Evolutionary conservation across 1,140 invertebrate genomes (phyloP).

Genomic region (Drosophila takahashii): DNA sequence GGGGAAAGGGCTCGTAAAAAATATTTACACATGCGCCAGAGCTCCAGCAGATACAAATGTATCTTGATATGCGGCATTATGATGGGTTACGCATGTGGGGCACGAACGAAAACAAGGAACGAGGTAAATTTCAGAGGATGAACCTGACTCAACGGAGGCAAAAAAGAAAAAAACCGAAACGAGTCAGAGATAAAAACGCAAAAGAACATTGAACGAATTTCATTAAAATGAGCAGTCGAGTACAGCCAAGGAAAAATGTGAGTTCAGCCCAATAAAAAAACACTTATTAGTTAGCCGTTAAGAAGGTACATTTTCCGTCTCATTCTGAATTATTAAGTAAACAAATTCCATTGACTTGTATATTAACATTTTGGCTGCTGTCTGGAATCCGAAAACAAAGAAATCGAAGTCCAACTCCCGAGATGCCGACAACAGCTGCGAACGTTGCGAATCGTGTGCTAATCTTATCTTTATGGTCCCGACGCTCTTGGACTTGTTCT

Average conservation of each 20-base stretch:
- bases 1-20: slow-evolving; percentile 66
- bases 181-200: slow-evolving; percentile 21
- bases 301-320: neutral
- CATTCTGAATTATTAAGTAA: slow-evolving; percentile 4
- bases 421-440: slow-evolving; percentile 25
- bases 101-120: slow-evolving; percentile 15
- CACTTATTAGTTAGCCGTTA: neutral
- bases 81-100: slow-evolving; percentile 30
- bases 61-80: slow-evolving; percentile 62
- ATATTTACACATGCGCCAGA: slow-evolving; percentile 71
- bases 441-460: slow-evolving; percentile 70
- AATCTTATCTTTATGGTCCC: slow-evolving; percentile 82
- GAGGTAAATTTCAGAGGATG: slow-evolving; percentile 22
- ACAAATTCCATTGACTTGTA: slow-evolving; percentile 16
- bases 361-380: slow-evolving; percentile 47
- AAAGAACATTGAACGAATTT: slow-evolving; percentile 51
- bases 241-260: slow-evolving; percentile 28
- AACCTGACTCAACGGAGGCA: slow-evolving; percentile 9
- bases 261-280: neutral
- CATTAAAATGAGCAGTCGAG: slow-evolving; percentile 47
- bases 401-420: slow-evolving; percentile 31
- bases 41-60: slow-evolving; percentile 63
- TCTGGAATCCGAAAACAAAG: slow-evolving; percentile 34
- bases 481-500: slow-evolving; percentile 69
- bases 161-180: slow-evolving; percentile 16